Conservation (phyloP, 2,113 vertebrate species). For the Sclerurus mexicanus region DNA sequence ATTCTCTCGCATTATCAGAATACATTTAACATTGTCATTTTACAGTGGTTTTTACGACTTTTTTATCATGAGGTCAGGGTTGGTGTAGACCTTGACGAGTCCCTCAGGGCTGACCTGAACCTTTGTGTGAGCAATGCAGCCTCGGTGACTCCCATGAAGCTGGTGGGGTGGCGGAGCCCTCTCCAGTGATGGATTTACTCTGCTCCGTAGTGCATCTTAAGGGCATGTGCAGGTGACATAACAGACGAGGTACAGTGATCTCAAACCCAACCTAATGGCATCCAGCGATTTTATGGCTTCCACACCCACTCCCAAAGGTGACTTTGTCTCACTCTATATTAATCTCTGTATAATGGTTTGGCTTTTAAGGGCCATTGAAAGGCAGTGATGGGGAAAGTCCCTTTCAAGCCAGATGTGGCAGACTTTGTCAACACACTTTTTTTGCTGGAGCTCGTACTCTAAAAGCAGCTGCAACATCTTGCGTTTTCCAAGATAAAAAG, state of each 20-base stretch:
- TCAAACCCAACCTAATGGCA: not conserved
- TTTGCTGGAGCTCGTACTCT: not conserved
- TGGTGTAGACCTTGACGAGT: not conserved
- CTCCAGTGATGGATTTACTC: not conserved
- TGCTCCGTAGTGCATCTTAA: not conserved
- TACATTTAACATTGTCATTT: not conserved
- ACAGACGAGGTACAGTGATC: not conserved
- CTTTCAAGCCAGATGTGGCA: not conserved
- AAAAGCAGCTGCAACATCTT: not conserved
- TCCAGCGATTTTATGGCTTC: not conserved
- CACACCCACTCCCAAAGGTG: not conserved
- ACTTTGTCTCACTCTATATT: not conserved
- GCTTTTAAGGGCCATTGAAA: not conserved
- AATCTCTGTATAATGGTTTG: fast-evolving
- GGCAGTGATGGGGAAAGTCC: not conserved
- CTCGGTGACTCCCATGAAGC: not conserved
- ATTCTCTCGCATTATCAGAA: not conserved
- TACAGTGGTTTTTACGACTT: too few species aligned
- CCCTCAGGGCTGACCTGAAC: not conserved
- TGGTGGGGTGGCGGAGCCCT: not conserved
- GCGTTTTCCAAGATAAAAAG: not conserved
- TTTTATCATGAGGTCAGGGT: too few species aligned
- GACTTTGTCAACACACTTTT: not conserved
- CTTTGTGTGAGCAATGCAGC: not conserved
- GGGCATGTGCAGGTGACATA: fast-evolving